Base-by-base conservation (phyloP, 2,797 vertebrate genomes). In the Neopelma chrysocephalum region DNA sequence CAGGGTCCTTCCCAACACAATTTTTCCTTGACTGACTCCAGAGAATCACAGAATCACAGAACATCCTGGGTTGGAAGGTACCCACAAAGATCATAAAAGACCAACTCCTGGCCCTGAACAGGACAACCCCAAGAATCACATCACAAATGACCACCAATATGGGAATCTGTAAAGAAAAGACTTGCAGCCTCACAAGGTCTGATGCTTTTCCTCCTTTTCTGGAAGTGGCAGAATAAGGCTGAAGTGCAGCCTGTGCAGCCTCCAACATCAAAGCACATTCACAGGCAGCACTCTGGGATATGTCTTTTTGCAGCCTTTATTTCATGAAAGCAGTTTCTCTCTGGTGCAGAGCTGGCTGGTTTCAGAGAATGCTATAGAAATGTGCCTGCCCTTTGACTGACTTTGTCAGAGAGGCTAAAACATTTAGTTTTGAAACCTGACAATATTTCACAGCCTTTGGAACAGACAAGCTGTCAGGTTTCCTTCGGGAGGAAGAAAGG, bases 401-500 rank as follows among this genome's bases (percentile, higher is more conserved):
- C 65, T 80, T 15, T 91, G 84, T 91, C 91, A 90, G 87, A 91
- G 71, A 84, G 61, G 56, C 43, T 87, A 82, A 91, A 57, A 65
- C 29, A 42, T 73, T 89, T 81, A 57, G 47, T 82, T 96, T 93
- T 87, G 66, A 96, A 96, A 93, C n/a, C 51, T 94, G 87, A 51
- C 92, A 80, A 80, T 93, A 95, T 73, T 95, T 89, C 79, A 87
- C 43, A 69, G 68, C 72, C 80, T 64, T 54, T 88, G 91, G 58
- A 96, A 88, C 16, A 91, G 72, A 85, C 42, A 62, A 87, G 87
- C 82, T 84, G 87, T 42, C 92, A 86, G 60, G 85, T 92, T 91
- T 94, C 79, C 87, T 89, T 42, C 51, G 83, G 87, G 84, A 89
- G n/a, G 71, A 64, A 78, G 38, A 62, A 85, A 77, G 51, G 19